A percentile compares a stretch with the other conserved stretches of the same genome.
Conservation (phyloP, 2,797 vertebrate species). For the Etheostoma nigrum region DNA sequence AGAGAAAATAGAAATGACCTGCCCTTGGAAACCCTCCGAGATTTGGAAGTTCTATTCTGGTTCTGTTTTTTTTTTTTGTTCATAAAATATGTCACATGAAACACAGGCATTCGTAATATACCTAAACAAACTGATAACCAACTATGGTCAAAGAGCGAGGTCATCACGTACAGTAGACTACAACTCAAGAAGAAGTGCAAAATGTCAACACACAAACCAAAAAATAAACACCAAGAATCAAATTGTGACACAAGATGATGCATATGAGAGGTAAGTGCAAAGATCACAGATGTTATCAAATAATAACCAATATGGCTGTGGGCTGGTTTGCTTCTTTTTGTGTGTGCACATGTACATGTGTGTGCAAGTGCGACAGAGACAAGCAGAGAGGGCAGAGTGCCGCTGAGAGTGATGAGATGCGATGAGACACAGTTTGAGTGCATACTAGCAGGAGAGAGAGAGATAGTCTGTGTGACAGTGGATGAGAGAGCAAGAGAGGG, state of each 20-base stretch:
- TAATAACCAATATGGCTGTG: constrained; percentile 50
- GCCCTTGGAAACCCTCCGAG: constrained; percentile 55
- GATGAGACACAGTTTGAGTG: constrained; percentile 81
- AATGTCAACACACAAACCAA: constrained; percentile 18
- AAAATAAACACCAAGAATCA: constrained; percentile 3
- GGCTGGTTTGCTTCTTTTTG: constrained; percentile 46
- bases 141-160: constrained; percentile 25
- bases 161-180: background rate
- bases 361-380: constrained; percentile 58
- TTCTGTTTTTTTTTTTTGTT: constrained; percentile 15
- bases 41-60: constrained; percentile 27
- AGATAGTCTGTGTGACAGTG: constrained; percentile 66
- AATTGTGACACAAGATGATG: constrained; percentile 7
- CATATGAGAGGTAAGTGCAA: constrained; percentile 22
- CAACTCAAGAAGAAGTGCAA: background rate
- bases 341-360: constrained; percentile 28
- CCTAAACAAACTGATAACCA: background rate
- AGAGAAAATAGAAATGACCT: constrained; percentile 66
- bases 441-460: constrained; percentile 69
- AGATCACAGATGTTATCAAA: constrained; percentile 38
- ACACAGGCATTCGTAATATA: background rate
- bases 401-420: constrained; percentile 77
- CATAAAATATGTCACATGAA: constrained; percentile 2
- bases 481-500: constrained; percentile 62
- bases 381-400: constrained; percentile 73